Conservation (phyloP, 2,113 vertebrate species). For the Pycnonotus jocosus region DNA sequence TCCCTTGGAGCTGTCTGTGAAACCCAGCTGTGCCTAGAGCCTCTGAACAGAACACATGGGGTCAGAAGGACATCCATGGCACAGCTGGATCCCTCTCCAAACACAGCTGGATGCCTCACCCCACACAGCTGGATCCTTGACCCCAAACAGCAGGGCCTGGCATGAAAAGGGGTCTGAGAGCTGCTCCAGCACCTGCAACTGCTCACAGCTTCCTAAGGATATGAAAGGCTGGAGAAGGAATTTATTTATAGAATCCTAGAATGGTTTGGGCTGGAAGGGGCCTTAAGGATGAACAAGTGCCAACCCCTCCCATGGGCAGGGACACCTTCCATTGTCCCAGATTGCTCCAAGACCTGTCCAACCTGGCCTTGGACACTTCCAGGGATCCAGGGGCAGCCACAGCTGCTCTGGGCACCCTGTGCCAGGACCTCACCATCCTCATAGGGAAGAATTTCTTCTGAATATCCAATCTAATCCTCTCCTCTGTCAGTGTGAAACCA, state of each 20-base stretch:
- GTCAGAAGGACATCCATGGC: fast-evolving
- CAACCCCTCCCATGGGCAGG: background rate
- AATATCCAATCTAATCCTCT: background rate
- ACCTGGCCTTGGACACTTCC: background rate
- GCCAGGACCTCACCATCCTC: background rate
- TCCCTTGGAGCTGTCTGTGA: fast-evolving
- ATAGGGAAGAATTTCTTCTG: background rate
- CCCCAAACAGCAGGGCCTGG: background rate
- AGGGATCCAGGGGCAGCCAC: background rate
- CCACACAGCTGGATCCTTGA: background rate
- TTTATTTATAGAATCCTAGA: background rate
- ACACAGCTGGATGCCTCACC: background rate
- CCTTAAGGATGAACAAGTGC: fast-evolving
- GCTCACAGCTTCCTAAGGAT: background rate
- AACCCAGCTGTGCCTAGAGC: background rate
- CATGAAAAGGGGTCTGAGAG: background rate
- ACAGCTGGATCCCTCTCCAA: background rate
- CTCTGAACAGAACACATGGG: background rate
- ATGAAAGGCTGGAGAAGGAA: background rate
- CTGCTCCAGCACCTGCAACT: background rate
- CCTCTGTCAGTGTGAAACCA: background rate
- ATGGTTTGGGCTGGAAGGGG: background rate
- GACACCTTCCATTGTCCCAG: background rate
- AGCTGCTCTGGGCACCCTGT: background rate
- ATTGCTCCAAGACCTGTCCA: fast-evolving